Evolutionary conservation across 2,113 vertebrate species (phyloP), one percentile per base, ranked within the genome.

Genomic region (Albula glossodonta): DNA sequence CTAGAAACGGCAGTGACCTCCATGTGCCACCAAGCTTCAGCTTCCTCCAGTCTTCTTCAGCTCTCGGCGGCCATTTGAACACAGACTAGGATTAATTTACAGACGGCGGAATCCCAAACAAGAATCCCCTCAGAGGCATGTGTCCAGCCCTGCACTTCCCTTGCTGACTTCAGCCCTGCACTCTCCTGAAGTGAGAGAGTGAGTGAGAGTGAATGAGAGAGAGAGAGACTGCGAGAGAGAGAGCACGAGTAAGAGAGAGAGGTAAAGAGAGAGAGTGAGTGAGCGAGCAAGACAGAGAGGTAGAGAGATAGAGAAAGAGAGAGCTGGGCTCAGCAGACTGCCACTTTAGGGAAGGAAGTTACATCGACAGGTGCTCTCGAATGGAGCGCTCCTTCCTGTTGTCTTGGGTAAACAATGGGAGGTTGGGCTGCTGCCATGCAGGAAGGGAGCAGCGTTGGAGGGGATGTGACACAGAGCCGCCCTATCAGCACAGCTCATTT

Each of bases 361-460:
- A 93, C 93, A 95, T 92, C 86, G 89, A 91, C 93, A 96, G 95
- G 88, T 95, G 93, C 88, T 92, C 85, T 93, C 90, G 86, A 92
- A 88, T 80, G 51, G 2, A 90, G 85, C 25, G 92, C 91, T 92
- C 93, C 93, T 91, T 92, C 93, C 93, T 91, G 90, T 89, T 94
- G 89, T 90, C 93, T 93, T 89, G 88, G 93, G 93, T 94, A 95
- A 96, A 97, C 91, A 94, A 90, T 93, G 95, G 87, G 93, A 91
- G 94, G 53, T 93, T 89, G 92, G 92, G 51, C n/a, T 4, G 25
- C 80, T 88, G 94, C 95, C 95, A 94, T 84, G 91, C 90, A 94
- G 94, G 94, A 96, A 94, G 93, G 93, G 93, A 91, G 91, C 92
- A 86, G 90, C 91, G 87, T 89, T 90, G 90, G 87, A 89, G 87